Conservation (phyloP, 2,797 vertebrate species). For the Anas acuta region DNA sequence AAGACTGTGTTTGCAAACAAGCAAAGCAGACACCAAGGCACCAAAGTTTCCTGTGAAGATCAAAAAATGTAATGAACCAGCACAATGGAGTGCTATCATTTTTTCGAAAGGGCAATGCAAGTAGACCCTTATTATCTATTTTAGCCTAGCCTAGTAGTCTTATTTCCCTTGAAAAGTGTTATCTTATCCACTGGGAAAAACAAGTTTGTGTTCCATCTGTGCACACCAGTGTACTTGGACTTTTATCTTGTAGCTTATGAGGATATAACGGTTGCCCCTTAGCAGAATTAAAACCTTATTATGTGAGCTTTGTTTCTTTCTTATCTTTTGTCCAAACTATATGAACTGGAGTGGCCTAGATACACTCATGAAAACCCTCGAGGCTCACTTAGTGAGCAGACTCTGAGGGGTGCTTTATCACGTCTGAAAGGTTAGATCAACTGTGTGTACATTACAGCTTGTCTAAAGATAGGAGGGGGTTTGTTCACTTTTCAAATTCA, state of each 20-base stretch:
- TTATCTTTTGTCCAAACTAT: slow-evolving; percentile 21
- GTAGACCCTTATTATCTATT: neutral
- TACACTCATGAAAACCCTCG: neutral
- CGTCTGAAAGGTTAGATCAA: slow-evolving; percentile 47
- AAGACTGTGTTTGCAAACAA: slow-evolving; percentile 8
- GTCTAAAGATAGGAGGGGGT: neutral
- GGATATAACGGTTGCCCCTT: slow-evolving; percentile 4
- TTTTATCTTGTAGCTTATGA: slow-evolving; percentile 31
- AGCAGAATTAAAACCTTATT: slow-evolving; percentile 56
- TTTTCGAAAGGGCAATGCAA: neutral
- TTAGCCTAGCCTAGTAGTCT: neutral
- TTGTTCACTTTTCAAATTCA: slow-evolving; percentile 38
- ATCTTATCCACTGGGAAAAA: neutral
- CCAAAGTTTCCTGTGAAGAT: slow-evolving; percentile 1
- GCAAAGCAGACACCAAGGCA: neutral
- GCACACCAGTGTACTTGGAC: neutral
- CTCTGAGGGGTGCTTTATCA: slow-evolving; percentile 29
- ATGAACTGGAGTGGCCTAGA: slow-evolving; percentile 21
- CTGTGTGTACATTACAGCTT: neutral
- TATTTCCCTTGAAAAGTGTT: neutral
- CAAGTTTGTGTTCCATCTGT: neutral
- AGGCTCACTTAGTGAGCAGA: slow-evolving; percentile 32
- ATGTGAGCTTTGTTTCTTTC: slow-evolving; percentile 25
- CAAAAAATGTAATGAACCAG: slow-evolving; percentile 7
- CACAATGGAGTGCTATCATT: neutral